Evolutionary conservation across 2,888 invertebrate species (phyloP), one percentile per base, ranked within the genome.

Genomic region (Strigamia crassipes): DNA sequence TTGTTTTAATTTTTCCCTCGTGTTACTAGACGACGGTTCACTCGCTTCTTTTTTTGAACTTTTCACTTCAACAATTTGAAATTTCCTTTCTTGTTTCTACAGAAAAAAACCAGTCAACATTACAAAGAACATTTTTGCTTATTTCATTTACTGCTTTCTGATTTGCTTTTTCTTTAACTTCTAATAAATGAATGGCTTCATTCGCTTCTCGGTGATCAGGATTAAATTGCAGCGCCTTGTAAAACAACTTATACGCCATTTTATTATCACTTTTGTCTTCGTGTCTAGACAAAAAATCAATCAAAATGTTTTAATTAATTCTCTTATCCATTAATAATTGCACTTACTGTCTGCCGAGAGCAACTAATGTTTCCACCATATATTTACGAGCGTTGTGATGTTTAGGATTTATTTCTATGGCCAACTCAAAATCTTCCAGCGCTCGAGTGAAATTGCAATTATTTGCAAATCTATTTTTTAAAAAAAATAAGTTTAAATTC

Each of bases 121-220:
- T 10, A 38, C 6, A 38, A 38, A 38, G 10, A 38, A 38, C 38
- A 46, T n/a, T 46, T 12, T n/a, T n/a, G n/a, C 1, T 15, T 15
- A 15, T 46, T 46, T 13, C 9, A 0, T 46, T 46, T 46, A 46
- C 46, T 15, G 23, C 18, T 61, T 61, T 61, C 46, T 78, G 78
- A 38, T 80, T 82, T 23, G 66, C 79, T 79, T 83, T 83, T 61
- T 83, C 81, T 66, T 78, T 77, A 27, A 80, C 82, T 86, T 94
- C 94, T 83, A 95, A 89, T 85, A 93, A 94, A 85, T 94, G 94
- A 84, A 95, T 89, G 0, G 94, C 94, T 86, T 93, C 93, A 85
- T 93, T 92, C 0, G 96, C 96, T 87, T 96, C 95, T 85, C 94
- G 94, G 87, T 96, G 95, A 87, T 93, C 94, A 0, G 96, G 95